A percentile compares a stretch with the other conserved stretches of the same genome.
phyloP scores from a whole-genome alignment of 1,140 invertebrate species.

The Metaphire vulgaris region DNA sequence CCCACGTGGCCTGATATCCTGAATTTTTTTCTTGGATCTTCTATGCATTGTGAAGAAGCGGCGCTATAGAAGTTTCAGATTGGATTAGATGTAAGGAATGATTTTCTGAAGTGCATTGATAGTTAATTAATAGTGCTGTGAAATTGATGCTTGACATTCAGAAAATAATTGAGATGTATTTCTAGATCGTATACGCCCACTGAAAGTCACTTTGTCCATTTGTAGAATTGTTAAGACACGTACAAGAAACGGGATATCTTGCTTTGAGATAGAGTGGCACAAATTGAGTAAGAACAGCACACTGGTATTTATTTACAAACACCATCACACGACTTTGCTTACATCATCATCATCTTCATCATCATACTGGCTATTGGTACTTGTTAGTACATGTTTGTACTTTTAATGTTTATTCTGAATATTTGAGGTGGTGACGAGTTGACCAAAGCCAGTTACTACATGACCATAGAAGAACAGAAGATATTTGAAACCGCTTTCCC shows the following conservation, averaged over 20 bases:
- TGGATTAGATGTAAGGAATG: background rate
- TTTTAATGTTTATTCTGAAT: background rate
- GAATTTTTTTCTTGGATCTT: no score
- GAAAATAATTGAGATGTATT: no score
- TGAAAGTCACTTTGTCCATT: no score
- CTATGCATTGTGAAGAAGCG: no score
- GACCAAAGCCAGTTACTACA: conserved; percentile 29
- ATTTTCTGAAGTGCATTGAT: no score
- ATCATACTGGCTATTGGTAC: background rate
- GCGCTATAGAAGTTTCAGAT: no score
- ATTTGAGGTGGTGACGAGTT: conserved; percentile 19
- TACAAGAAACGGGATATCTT: conserved; percentile 59
- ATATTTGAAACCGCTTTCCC: conserved; percentile 28
- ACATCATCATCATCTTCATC: background rate
- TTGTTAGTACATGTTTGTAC: background rate
- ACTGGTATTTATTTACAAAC: background rate
- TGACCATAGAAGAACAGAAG: conserved; percentile 28
- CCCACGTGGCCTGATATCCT: no score
- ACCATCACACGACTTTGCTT: background rate
- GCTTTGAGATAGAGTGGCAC: conserved; percentile 61
- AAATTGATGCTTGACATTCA: no score
- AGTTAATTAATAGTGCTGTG: no score
- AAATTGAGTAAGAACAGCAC: conserved; percentile 23
- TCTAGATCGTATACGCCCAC: no score
- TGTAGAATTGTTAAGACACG: conserved; percentile 59